These are phyloP conservation scores for Ceratina japonica DNA, from an alignment of 1,140 invertebrate species.

Conservation along the genomic window DNA sequence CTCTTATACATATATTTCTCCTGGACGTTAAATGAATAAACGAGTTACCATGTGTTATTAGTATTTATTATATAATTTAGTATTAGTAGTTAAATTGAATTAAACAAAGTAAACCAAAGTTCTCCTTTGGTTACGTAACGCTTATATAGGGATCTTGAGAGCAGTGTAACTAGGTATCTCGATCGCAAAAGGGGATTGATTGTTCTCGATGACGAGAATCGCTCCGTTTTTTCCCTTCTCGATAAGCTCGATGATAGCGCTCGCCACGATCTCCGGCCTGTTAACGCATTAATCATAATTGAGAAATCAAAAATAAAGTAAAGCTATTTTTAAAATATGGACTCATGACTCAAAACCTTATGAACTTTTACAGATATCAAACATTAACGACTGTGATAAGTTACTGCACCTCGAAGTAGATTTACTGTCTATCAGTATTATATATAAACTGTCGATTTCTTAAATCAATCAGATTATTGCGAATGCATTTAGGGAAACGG, in stretches of 20 bases:
- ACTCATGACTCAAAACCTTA: too few species aligned
- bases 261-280: slow-evolving; percentile 74
- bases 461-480: too few species aligned
- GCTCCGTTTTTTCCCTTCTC: slow-evolving; percentile 74
- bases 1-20: too few species aligned
- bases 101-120: neutral
- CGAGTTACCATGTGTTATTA: too few species aligned
- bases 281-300: slow-evolving; percentile 2
- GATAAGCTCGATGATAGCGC: slow-evolving; percentile 76
- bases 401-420: too few species aligned
- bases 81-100: neutral
- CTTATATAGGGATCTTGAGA: slow-evolving; percentile 40
- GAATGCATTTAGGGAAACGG: neutral
- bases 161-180: slow-evolving; percentile 45
- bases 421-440: too few species aligned
- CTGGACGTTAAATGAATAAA: too few species aligned
- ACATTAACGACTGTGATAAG: too few species aligned
- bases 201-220: slow-evolving; percentile 76
- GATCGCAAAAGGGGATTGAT: slow-evolving; percentile 75
- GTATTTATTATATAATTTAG: too few species aligned
- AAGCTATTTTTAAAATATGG: too few species aligned
- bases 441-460: too few species aligned
- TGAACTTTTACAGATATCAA: too few species aligned
- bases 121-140: neutral
- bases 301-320: neutral